phyloP scores from a whole-genome alignment of 1,140 invertebrate genomes.

The Lethrus apterus region DNA sequence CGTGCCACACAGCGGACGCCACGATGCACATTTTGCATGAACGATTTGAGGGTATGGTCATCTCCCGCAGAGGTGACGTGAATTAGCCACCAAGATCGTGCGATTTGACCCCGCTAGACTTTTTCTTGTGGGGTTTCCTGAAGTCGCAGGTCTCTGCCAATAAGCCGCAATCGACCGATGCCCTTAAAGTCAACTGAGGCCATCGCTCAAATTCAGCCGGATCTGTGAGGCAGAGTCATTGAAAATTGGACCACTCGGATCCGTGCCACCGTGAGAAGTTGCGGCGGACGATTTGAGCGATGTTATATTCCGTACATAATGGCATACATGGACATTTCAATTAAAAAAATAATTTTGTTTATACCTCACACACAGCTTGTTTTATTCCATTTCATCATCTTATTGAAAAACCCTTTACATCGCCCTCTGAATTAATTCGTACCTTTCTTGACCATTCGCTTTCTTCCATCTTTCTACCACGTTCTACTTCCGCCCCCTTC shows the following conservation, averaged over 20 bases:
- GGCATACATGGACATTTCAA: no score
- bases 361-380: no score
- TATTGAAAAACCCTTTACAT: no score
- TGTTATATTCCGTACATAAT: no score
- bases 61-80: conserved; percentile 33
- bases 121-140: conserved; percentile 40
- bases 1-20: conserved; percentile 31
- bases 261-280: background rate
- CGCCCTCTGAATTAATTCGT: no score
- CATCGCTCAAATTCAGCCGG: no score
- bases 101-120: conserved; percentile 40
- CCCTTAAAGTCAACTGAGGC: conserved; percentile 10
- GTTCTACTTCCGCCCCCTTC: no score
- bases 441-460: no score
- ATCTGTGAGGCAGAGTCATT: conserved; percentile 6
- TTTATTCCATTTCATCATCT: no score
- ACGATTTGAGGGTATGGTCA: conserved; percentile 33
- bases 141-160: conserved; percentile 34
- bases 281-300: background rate
- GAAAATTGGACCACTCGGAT: no score
- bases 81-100: conserved; percentile 40
- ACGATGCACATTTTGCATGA: conserved; percentile 25
- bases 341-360: no score
- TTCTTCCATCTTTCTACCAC: no score
- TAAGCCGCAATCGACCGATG: conserved; percentile 10